phyloP scores from a whole-genome alignment of 1,140 invertebrate species.

The Oncopodura yosiiana region DNA sequence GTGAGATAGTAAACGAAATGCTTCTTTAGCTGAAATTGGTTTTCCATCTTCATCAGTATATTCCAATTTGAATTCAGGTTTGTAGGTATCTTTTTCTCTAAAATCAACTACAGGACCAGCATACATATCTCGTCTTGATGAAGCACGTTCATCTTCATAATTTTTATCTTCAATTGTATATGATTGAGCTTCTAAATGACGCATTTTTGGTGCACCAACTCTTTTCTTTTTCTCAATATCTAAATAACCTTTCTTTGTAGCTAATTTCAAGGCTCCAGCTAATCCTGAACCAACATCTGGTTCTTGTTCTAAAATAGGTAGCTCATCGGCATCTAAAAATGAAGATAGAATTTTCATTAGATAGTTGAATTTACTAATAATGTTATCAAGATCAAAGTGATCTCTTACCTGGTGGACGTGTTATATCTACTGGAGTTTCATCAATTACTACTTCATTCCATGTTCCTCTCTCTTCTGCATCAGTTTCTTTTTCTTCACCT shows the following conservation, averaged over 20 bases:
- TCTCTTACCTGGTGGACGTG: slow-evolving; percentile 22
- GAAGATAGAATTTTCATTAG: too few species aligned
- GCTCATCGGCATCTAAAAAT: slow-evolving; percentile 49
- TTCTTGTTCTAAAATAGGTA: slow-evolving; percentile 83
- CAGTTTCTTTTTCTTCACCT: slow-evolving; percentile 38
- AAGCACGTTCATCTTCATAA: slow-evolving; percentile 75
- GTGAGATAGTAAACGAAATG: slow-evolving; percentile 88
- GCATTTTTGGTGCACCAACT: slow-evolving; percentile 59
- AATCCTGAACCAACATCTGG: slow-evolving; percentile 86
- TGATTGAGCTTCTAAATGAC: slow-evolving; percentile 73
- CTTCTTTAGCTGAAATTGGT: slow-evolving; percentile 86
- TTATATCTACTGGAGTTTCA: slow-evolving; percentile 37
- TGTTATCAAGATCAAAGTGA: too few species aligned
- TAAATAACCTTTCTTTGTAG: slow-evolving; percentile 90
- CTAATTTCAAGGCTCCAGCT: slow-evolving; percentile 80
- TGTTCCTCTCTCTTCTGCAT: slow-evolving; percentile 47
- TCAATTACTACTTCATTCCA: slow-evolving; percentile 63
- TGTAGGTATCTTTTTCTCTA: slow-evolving; percentile 85
- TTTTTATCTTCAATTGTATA: slow-evolving; percentile 97
- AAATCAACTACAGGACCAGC: slow-evolving; percentile 82
- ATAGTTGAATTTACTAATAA: too few species aligned
- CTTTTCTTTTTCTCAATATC: slow-evolving; percentile 67
- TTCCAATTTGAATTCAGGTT: slow-evolving; percentile 91
- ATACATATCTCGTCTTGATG: slow-evolving; percentile 61
- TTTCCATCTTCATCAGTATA: slow-evolving; percentile 95